A percentile compares a stretch with the other conserved stretches of the same genome.
Evolutionary conservation across 2,797 vertebrate species (phyloP).

Genomic region (Cichlasoma orientale): DNA sequence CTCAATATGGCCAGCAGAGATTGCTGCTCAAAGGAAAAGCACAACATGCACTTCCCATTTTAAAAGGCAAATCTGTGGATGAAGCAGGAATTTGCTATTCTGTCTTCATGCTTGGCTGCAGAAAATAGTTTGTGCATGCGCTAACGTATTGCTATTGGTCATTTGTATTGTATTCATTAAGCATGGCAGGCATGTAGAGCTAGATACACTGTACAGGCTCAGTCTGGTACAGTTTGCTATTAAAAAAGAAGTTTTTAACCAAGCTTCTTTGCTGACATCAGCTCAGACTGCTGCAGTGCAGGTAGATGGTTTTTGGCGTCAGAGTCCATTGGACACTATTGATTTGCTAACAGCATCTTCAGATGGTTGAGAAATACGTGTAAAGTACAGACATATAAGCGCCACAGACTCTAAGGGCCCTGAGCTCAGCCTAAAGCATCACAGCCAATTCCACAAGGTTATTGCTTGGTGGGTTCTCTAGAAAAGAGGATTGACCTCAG

Average conservation of each 20-base stretch:
- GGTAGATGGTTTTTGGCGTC: constrained; percentile 31
- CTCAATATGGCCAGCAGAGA: constrained; percentile 66
- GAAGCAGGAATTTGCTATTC: constrained; percentile 55
- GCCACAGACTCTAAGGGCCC: constrained; percentile 1
- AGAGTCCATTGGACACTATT: constrained; percentile 34
- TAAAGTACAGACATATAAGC: constrained; percentile 26
- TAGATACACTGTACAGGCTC: not conserved
- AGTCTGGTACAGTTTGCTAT: not conserved
- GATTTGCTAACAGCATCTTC: constrained; percentile 59
- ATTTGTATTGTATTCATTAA: not conserved
- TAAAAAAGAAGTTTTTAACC: not conserved
- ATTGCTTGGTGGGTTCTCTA: constrained; percentile 36
- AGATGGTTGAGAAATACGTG: constrained; percentile 11
- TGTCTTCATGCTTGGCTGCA: constrained; percentile 31
- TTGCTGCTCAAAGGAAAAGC: constrained; percentile 60
- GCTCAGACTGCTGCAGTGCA: constrained; percentile 41
- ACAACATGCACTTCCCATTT: constrained; percentile 49
- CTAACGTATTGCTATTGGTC: not conserved
- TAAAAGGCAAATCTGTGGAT: constrained; percentile 26
- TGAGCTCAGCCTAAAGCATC: constrained; percentile 27
- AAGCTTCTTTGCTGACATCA: constrained; percentile 28
- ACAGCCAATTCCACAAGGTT: constrained; percentile 35
- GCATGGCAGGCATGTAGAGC: not conserved
- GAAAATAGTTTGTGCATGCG: constrained; percentile 8
- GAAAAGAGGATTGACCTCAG: constrained; percentile 31